A percentile compares a stretch with the other conserved stretches of the same genome.
phyloP scores from a whole-genome alignment of 1,140 invertebrate species.

The Propsilocerus akamusi region DNA sequence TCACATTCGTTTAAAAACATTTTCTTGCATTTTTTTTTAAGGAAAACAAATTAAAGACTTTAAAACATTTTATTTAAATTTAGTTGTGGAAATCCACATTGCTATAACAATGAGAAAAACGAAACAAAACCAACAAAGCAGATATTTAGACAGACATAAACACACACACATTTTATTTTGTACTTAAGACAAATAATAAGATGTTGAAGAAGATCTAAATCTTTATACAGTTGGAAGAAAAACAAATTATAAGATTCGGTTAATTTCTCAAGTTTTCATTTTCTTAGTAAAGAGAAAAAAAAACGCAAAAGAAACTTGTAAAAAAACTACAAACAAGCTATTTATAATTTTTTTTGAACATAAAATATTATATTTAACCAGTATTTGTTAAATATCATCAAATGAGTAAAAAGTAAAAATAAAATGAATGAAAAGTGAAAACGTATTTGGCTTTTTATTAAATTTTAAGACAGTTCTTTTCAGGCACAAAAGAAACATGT shows the following conservation, averaged over 20 bases:
- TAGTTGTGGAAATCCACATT: too few relatives aligned
- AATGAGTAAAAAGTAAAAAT: not conserved
- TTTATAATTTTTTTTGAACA: not conserved
- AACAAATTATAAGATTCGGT: too few relatives aligned
- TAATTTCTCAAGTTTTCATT: too few relatives aligned
- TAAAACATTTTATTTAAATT: too few relatives aligned
- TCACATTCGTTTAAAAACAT: too few relatives aligned
- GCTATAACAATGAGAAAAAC: not conserved
- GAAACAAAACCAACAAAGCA: not conserved
- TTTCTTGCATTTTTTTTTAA: too few relatives aligned
- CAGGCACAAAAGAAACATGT: too few relatives aligned
- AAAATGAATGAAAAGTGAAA: too few relatives aligned
- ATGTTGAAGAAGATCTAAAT: not conserved
- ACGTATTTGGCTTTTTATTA: too few relatives aligned
- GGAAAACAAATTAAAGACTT: too few relatives aligned
- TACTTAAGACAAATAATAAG: constrained; percentile 1
- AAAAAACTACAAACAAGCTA: not conserved
- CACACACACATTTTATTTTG: constrained; percentile 1
- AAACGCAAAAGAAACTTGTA: not conserved
- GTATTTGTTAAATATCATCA: constrained; percentile 1
- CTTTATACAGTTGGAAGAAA: too few relatives aligned
- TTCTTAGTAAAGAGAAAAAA: not conserved
- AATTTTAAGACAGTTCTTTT: too few relatives aligned
- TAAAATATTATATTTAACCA: not conserved
- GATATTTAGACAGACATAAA: not conserved